Evolutionary conservation across 2,113 vertebrate genomes (phyloP), one percentile per base, ranked within the genome.

Genomic region (Drymodes brunneopygia): DNA sequence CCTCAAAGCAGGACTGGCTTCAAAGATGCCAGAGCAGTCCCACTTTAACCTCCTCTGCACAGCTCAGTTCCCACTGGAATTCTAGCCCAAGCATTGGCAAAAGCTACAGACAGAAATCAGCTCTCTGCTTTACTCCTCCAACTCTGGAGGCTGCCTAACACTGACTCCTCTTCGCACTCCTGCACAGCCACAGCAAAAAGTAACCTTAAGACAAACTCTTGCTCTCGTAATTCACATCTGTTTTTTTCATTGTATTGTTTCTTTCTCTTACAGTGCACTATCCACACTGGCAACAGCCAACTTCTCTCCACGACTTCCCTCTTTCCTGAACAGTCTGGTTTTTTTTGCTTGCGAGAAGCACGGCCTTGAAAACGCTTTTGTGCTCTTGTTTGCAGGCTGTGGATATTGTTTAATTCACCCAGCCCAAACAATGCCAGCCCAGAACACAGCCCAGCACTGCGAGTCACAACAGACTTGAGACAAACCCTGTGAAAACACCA

Each of bases 381-480:
- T 93, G 67, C 82, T 78, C 62, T 54, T 38, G 53, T 82, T 56
- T 78, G 91, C 61, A 75, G 90, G 81, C 91, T 69, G 88, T 28
- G 69, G 25, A 67, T 53, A 91, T 92, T 95, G 96, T 96, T 92
- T 56, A 80, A 84, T 47, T 73, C 53, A 42, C 9, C 15, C 47
- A 57, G 53, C 67, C 50, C 81, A 82, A 85, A 96, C 91, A 95
- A 92, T 54, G 61, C 48, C 58, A 60, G 35, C 85, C 62, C 45
- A 89, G 83, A 90, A 81, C 58, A 72, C 77, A 87, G 87, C 87
- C 87, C 61, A 92, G 92, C 74, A 89, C 87, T 15, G 25, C n/a
- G 23, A 97, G 88, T 75, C 94, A 95, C 94, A 94, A 81, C 31
- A 0, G 42, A 82, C 44, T 92, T 17, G 8, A 74, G 62, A 61